These are phyloP conservation scores for Zaprionus bogoriensis DNA, from an alignment of 2,888 invertebrate genomes.

Conservation along the genomic window DNA sequence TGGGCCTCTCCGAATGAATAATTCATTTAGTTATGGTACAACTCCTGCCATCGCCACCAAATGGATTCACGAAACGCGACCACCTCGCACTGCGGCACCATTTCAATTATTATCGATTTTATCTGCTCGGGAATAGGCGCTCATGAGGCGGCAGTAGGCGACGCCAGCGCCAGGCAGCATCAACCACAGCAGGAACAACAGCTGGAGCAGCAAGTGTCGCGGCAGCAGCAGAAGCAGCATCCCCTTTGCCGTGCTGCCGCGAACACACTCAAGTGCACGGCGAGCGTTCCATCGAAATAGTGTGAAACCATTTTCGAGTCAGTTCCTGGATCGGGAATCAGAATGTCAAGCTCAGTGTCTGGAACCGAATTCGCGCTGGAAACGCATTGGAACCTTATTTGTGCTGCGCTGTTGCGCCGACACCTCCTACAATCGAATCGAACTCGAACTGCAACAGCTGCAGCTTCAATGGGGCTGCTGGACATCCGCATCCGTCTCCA, in stretches of 20 bases:
- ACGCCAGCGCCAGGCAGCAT: background rate
- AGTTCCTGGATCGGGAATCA: conserved; percentile 22
- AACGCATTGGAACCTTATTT: background rate
- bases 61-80: background rate
- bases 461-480: conserved; percentile 9
- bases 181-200: background rate
- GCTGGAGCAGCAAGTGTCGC: background rate
- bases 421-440: background rate
- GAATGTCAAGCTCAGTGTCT: conserved; percentile 6
- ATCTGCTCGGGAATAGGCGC: conserved; percentile 60
- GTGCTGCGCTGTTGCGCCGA: background rate
- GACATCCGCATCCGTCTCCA: no score
- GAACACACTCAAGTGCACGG: background rate
- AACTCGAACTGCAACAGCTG: background rate
- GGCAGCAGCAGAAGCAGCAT: background rate
- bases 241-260: background rate
- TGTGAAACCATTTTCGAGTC: background rate
- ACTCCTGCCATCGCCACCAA: background rate
- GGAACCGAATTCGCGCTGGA: no score
- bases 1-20: background rate
- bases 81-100: conserved; percentile 6
- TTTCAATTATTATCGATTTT: conserved; percentile 75
- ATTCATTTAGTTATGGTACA: background rate
- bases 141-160: conserved; percentile 40
- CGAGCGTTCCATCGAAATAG: background rate